These are phyloP conservation scores for Ophioninae sp. DNA, from an alignment of 2,888 invertebrate genomes.

Conservation along the genomic window DNA sequence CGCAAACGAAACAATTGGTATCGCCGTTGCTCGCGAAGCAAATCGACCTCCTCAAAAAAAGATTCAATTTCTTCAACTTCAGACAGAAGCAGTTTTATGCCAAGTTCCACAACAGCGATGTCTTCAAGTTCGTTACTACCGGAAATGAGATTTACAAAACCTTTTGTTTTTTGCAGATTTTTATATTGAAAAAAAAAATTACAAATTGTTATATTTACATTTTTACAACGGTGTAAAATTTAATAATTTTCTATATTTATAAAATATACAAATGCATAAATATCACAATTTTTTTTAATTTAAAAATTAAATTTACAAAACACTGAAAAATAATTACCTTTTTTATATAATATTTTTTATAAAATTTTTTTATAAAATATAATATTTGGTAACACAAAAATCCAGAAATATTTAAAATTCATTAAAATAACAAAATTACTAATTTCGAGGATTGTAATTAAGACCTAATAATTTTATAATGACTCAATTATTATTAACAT, in stretches of 20 bases:
- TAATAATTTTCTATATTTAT: too few species aligned
- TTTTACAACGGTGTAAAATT: too few species aligned
- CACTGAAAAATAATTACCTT: not conserved
- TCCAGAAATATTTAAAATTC: not conserved
- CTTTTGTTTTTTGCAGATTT: too few species aligned
- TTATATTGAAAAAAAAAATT: too few species aligned
- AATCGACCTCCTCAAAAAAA: conserved; percentile 92
- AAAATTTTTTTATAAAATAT: not conserved
- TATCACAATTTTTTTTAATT: too few species aligned
- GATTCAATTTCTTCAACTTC: conserved; percentile 90
- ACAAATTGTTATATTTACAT: too few species aligned
- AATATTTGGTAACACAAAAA: not conserved
- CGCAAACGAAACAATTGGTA: conserved; percentile 91
- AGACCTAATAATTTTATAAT: too few species aligned
- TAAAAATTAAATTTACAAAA: not conserved
- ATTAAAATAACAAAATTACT: not conserved
- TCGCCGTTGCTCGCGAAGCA: conserved; percentile 94
- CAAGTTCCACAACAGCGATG: conserved; percentile 84
- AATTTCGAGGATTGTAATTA: conserved; percentile 7
- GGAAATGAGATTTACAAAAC: not conserved
- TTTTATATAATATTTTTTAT: not conserved
- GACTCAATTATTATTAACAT: not conserved
- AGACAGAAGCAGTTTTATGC: conserved; percentile 89
- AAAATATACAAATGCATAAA: too few species aligned
- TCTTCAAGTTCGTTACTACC: conserved; percentile 80